phyloP scores from a whole-genome alignment of 2,888 invertebrate genomes.

The Blastobasis lacticolella region DNA sequence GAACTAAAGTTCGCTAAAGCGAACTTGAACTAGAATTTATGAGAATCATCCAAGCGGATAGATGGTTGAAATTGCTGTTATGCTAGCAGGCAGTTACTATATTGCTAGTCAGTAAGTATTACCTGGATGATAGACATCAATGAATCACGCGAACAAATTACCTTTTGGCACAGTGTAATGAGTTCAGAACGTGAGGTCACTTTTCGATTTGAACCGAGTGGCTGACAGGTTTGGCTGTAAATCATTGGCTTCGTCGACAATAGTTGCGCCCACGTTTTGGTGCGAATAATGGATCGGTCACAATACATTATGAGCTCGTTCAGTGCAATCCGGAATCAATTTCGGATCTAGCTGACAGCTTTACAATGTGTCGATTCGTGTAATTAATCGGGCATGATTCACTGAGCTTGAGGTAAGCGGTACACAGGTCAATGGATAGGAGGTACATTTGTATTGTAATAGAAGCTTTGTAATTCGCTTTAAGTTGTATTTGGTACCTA shows the following conservation, averaged over 20 bases:
- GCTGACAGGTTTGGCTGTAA: slow-evolving; percentile 29
- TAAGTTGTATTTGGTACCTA: too few relatives aligned
- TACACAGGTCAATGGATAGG: too few relatives aligned
- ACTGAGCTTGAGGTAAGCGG: background rate
- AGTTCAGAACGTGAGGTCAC: slow-evolving; percentile 44
- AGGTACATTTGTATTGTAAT: too few relatives aligned
- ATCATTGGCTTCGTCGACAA: slow-evolving; percentile 41
- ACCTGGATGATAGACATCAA: too few relatives aligned
- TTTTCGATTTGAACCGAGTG: slow-evolving; percentile 40
- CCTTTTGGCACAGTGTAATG: slow-evolving; percentile 49
- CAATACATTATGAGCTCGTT: slow-evolving; percentile 31
- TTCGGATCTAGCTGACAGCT: slow-evolving; percentile 24
- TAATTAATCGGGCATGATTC: slow-evolving; percentile 21
- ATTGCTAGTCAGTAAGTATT: background rate
- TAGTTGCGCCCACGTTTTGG: slow-evolving; percentile 39
- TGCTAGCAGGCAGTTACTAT: background rate
- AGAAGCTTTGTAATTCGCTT: too few relatives aligned
- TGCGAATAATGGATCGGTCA: slow-evolving; percentile 32
- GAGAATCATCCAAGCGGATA: too few relatives aligned
- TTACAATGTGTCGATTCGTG: slow-evolving; percentile 16
- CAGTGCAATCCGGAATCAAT: slow-evolving; percentile 37
- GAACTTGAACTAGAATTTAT: too few relatives aligned
- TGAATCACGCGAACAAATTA: too few relatives aligned
- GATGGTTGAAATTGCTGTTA: too few relatives aligned
- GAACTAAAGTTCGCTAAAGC: too few relatives aligned